A percentile compares a stretch with the other conserved stretches of the same genome.
Conservation (phyloP, 2,113 vertebrate genomes). For the Python bivittatus region DNA sequence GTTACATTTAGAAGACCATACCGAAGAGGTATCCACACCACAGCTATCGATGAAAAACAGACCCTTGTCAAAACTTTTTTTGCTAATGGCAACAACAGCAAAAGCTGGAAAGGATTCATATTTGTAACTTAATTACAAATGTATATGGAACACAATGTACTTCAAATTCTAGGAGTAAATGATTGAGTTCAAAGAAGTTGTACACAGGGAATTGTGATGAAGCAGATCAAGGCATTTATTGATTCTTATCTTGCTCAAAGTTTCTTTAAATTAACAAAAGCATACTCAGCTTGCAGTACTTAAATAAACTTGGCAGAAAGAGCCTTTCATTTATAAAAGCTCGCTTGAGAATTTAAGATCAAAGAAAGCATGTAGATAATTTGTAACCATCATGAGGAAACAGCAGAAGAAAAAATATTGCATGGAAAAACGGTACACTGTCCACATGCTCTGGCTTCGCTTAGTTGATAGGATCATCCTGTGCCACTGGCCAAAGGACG, state of each 20-base stretch:
- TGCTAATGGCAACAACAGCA: background rate
- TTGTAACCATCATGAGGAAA: background rate
- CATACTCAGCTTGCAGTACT: background rate
- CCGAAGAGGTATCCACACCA: background rate
- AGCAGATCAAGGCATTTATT: background rate
- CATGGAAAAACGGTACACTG: background rate
- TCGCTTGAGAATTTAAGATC: slow-evolving; percentile 23
- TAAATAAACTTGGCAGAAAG: background rate
- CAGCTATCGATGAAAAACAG: background rate
- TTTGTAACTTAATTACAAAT: background rate
- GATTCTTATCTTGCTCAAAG: background rate
- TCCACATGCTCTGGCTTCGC: background rate
- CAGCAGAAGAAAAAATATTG: background rate
- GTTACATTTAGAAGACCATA: background rate
- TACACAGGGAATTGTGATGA: background rate
- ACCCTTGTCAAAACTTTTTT: background rate
- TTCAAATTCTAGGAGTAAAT: background rate
- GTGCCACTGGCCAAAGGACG: background rate
- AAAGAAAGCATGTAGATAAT: background rate
- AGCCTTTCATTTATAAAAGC: background rate
- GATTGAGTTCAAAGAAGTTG: background rate
- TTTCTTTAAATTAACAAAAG: background rate
- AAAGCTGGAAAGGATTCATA: background rate
- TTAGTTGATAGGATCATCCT: background rate
- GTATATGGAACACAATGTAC: background rate